Evolutionary conservation across 2,797 vertebrate genomes (phyloP).

Genomic region (Rhabdomys pumilio): DNA sequence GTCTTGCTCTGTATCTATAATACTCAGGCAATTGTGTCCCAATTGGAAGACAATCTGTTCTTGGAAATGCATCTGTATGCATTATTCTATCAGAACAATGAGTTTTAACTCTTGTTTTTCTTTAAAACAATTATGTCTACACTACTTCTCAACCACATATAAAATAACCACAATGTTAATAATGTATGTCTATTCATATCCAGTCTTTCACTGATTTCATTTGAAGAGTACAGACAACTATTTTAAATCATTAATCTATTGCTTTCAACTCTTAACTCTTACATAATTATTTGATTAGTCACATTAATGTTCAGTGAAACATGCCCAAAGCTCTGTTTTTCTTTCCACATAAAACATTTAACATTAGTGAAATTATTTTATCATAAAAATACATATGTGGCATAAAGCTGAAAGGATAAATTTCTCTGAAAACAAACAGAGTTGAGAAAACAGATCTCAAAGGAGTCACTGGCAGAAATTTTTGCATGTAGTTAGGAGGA

Average conservation of each 20-base stretch:
- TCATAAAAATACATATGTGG: conserved; percentile 16
- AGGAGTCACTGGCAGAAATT: neutral
- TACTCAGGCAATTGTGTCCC: conserved; percentile 79
- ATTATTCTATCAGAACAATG: neutral
- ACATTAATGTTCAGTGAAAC: conserved; percentile 13
- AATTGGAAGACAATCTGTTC: neutral
- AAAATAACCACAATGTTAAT: neutral
- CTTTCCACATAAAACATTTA: neutral
- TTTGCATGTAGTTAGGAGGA: neutral
- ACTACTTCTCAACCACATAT: neutral
- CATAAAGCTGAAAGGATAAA: neutral
- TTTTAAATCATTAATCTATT: neutral
- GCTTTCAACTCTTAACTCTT: neutral
- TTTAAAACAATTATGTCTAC: neutral
- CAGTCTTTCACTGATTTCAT: neutral
- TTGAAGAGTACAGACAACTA: conserved; percentile 12
- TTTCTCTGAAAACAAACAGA: neutral
- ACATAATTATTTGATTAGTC: neutral
- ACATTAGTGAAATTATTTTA: conserved; percentile 19
- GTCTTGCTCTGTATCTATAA: conserved; percentile 67
- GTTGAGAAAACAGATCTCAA: neutral
- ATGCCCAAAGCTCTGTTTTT: neutral
- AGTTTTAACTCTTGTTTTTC: neutral
- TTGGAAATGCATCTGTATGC: neutral
- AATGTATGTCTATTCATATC: neutral